Conservation (phyloP, 2,888 invertebrate genomes). For the Globia sparganii region DNA sequence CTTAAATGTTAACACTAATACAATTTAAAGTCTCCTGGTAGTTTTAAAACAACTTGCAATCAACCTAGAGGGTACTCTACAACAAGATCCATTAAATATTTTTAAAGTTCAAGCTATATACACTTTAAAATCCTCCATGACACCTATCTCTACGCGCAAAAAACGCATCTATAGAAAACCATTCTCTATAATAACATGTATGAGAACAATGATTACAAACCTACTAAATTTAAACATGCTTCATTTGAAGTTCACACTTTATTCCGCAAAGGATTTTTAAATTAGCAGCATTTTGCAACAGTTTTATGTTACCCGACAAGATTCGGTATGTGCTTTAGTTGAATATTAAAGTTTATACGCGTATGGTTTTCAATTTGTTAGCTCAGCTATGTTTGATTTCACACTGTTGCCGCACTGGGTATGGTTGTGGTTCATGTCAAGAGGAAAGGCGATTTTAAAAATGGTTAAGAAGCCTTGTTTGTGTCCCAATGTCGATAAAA, state of each 20-base stretch:
- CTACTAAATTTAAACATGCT: slow-evolving; percentile 5
- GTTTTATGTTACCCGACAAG: slow-evolving; percentile 46
- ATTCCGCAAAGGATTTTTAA: slow-evolving; percentile 3
- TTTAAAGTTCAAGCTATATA: slow-evolving; percentile 3
- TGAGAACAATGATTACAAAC: slow-evolving; percentile 32
- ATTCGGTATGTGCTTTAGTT: slow-evolving; percentile 43
- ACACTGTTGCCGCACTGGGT: slow-evolving; percentile 71
- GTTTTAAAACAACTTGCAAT: slow-evolving; percentile 1
- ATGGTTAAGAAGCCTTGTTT: neutral
- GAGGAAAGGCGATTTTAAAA: slow-evolving; percentile 23
- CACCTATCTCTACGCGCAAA: slow-evolving; percentile 28
- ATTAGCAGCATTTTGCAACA: slow-evolving; percentile 8
- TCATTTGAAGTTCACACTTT: neutral
- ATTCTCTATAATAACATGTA: slow-evolving; percentile 36
- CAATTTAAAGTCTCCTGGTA: neutral
- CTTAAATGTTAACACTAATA: neutral
- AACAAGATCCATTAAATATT: neutral
- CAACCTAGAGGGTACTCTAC: slow-evolving; percentile 10
- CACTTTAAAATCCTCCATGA: slow-evolving; percentile 10
- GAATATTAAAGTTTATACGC: slow-evolving; percentile 50
- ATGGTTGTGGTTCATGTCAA: slow-evolving; percentile 54
- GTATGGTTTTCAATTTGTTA: slow-evolving; percentile 75
- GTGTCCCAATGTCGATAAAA: neutral
- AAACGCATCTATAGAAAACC: slow-evolving; percentile 24
- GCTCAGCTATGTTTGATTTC: slow-evolving; percentile 74